A percentile compares a stretch with the other conserved stretches of the same genome.
Conservation (phyloP, 2,113 vertebrate species). For the Callionymus lyra region DNA sequence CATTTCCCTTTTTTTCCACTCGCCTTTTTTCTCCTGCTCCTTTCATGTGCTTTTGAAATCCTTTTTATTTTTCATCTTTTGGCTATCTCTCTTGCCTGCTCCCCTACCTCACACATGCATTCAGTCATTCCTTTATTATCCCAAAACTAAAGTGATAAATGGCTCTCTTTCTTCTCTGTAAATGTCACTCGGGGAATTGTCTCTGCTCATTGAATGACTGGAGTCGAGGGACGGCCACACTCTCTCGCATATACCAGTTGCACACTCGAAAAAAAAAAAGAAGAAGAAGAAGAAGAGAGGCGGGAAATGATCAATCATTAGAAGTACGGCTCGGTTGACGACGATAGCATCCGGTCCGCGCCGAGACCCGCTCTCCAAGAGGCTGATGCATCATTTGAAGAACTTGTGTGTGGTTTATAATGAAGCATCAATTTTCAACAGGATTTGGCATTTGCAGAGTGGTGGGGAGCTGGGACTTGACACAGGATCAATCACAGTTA, state of each 20-base stretch:
- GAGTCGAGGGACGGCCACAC: slow-evolving; percentile 49
- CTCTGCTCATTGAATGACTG: slow-evolving; percentile 62
- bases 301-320: slow-evolving; percentile 36
- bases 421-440: slow-evolving; percentile 38
- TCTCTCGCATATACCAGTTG: slow-evolving; percentile 36
- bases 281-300: slow-evolving; percentile 5
- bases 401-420: slow-evolving; percentile 29
- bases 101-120: slow-evolving; percentile 35
- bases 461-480: slow-evolving; percentile 25
- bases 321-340: slow-evolving; percentile 32
- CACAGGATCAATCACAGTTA: slow-evolving; percentile 45
- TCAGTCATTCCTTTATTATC: slow-evolving; percentile 64
- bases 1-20: slow-evolving; percentile 61
- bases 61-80: slow-evolving; percentile 61
- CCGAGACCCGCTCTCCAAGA: slow-evolving; percentile 22
- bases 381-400: slow-evolving; percentile 38
- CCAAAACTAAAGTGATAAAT: slow-evolving; percentile 66
- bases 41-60: slow-evolving; percentile 66
- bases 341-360: slow-evolving; percentile 37
- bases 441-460: slow-evolving; percentile 39
- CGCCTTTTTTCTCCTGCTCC: slow-evolving; percentile 60
- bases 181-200: slow-evolving; percentile 63
- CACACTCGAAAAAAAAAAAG: slow-evolving; percentile 9
- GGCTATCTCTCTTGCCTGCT: slow-evolving; percentile 30
- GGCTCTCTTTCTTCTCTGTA: slow-evolving; percentile 61